Evolutionary conservation across 1,140 invertebrate genomes (phyloP).

Genomic region (Andrena cerasifolii): DNA sequence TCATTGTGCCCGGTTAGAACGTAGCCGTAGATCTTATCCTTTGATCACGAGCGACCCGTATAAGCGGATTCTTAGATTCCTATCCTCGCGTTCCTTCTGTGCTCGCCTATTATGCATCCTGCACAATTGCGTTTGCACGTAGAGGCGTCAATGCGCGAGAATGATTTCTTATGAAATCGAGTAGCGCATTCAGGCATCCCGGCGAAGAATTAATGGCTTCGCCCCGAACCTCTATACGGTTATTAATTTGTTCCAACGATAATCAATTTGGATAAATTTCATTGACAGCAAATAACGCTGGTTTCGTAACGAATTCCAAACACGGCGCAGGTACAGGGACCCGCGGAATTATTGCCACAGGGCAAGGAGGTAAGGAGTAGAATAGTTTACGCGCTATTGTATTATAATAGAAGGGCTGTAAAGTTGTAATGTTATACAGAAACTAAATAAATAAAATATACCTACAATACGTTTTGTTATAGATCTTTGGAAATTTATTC

Average conservation of each 20-base stretch:
- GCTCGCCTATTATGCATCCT: conserved; percentile 38
- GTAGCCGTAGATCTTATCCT: conserved; percentile 60
- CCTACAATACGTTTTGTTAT: no score
- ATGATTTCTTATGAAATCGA: conserved; percentile 43
- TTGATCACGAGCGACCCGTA: conserved; percentile 63
- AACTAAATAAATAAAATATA: no score
- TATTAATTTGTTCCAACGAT: background rate
- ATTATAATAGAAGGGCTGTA: no score
- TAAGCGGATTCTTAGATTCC: conserved; percentile 60
- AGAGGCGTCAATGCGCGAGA: conserved; percentile 49
- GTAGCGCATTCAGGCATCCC: background rate
- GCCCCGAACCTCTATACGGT: background rate
- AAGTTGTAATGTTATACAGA: no score
- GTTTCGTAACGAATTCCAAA: background rate
- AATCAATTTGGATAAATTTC: no score
- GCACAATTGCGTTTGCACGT: conserved; percentile 52
- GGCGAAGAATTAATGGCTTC: background rate
- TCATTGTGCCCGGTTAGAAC: conserved; percentile 49
- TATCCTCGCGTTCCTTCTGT: conserved; percentile 45
- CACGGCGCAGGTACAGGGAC: no score
- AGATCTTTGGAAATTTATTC: no score
- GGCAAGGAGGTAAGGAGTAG: no score
- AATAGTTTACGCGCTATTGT: no score
- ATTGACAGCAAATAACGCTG: background rate
- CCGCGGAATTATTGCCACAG: no score